These are phyloP conservation scores for Pelagia noctiluca DNA, from an alignment of 30 jellyfish, hydroid and myxozoan species.

Conservation along the genomic window DNA sequence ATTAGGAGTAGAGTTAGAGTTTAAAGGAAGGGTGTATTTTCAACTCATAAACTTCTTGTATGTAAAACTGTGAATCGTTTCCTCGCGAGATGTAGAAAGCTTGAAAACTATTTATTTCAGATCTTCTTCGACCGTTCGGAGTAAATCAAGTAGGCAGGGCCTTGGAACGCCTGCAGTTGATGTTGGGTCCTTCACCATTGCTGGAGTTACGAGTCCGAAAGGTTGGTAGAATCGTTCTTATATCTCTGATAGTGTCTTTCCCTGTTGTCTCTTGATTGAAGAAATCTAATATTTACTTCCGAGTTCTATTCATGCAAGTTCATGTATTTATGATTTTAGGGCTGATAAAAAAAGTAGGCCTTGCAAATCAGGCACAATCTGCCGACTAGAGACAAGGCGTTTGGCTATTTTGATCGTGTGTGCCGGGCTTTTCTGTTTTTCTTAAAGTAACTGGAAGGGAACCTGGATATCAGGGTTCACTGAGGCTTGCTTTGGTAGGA, in stretches of 20 bases:
- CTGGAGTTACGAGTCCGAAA: slow-evolving; percentile 51
- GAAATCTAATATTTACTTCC: neutral
- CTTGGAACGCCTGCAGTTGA: slow-evolving; percentile 76
- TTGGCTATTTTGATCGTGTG: too few relatives aligned
- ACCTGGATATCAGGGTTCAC: too few relatives aligned
- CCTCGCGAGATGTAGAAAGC: too few relatives aligned
- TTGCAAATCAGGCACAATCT: too few relatives aligned
- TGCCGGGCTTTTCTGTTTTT: too few relatives aligned
- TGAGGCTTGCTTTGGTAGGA: too few relatives aligned
- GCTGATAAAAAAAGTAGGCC: too few relatives aligned
- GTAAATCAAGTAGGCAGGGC: slow-evolving; percentile 68
- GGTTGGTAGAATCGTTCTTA: slow-evolving; percentile 14
- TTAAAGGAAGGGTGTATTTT: neutral
- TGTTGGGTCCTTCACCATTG: slow-evolving; percentile 66
- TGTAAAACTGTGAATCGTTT: too few relatives aligned
- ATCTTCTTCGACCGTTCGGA: slow-evolving; percentile 28
- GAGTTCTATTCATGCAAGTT: neutral
- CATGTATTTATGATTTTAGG: neutral
- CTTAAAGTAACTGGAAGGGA: too few relatives aligned
- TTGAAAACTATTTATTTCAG: slow-evolving; percentile 1
- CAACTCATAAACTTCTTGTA: neutral
- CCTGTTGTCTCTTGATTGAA: neutral
- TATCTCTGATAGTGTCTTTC: neutral
- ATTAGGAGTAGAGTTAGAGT: neutral
- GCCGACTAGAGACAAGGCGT: too few relatives aligned